A percentile compares a stretch with the other conserved stretches of the same genome.
These are phyloP conservation scores for Campylomormyrus numenius DNA, from an alignment of 2,113 vertebrate genomes.

Conservation along the genomic window DNA sequence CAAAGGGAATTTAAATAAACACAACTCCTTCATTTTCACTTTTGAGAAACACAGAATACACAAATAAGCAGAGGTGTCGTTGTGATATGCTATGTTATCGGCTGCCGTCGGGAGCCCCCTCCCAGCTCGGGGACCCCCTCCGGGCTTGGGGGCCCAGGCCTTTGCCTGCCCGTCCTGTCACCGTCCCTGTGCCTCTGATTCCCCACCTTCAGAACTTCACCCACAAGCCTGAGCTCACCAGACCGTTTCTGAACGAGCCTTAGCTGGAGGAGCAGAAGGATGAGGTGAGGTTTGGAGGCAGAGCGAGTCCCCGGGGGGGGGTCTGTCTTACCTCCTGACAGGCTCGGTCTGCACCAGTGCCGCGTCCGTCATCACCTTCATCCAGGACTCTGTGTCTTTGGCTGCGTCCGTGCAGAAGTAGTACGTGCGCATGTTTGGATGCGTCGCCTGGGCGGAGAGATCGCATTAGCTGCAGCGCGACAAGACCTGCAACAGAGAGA, in stretches of 20 bases:
- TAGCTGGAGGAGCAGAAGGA: not conserved
- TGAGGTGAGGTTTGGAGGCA: not conserved
- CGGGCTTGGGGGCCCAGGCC: not conserved
- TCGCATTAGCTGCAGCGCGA: conserved; percentile 52
- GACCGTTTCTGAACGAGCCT: not conserved
- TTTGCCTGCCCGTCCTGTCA: not conserved
- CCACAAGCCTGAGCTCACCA: not conserved
- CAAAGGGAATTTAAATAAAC: not conserved
- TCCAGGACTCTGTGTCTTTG: conserved; percentile 97
- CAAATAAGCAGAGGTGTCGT: not conserved
- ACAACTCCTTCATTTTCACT: not conserved
- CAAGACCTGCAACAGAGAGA: conserved; percentile 40
- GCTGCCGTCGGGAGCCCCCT: not conserved
- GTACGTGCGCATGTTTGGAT: conserved; percentile 98
- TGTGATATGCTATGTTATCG: not conserved
- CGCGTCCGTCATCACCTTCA: conserved; percentile 93
- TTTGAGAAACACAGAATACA: not conserved
- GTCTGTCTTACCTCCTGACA: conserved; percentile 73
- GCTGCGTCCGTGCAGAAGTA: conserved; percentile 97
- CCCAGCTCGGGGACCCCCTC: not conserved
- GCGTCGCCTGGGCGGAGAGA: conserved; percentile 79
- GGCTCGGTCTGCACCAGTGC: conserved; percentile 85
- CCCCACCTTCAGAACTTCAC: not conserved
- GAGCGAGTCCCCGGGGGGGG: not conserved
- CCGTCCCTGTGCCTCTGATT: not conserved